These are phyloP conservation scores for Carollia perspicillata DNA, from an alignment of 2,113 vertebrate species.

Conservation along the genomic window DNA sequence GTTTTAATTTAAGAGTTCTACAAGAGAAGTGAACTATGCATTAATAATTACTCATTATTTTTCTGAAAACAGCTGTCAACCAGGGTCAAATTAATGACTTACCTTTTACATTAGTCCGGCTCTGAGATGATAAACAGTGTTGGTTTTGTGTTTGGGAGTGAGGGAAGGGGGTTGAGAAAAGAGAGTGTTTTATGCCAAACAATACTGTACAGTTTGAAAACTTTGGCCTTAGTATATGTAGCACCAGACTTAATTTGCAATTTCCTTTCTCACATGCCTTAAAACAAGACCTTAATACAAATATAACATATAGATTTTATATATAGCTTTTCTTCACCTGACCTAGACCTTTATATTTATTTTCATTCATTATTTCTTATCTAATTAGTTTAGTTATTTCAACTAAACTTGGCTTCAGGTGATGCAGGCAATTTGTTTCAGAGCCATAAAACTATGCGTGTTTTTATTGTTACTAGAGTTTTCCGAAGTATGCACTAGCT, in stretches of 20 bases:
- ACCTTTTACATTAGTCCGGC: background rate
- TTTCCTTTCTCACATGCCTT: constrained; percentile 74
- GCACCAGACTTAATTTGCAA: constrained; percentile 71
- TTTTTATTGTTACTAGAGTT: constrained; percentile 67
- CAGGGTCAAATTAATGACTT: background rate
- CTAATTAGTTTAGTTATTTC: constrained; percentile 77
- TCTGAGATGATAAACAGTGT: background rate
- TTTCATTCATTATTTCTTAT: constrained; percentile 73
- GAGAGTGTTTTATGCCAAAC: background rate
- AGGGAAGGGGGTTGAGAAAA: background rate
- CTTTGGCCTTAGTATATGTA: background rate
- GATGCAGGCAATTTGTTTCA: constrained; percentile 67
- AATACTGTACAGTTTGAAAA: constrained; percentile 31
- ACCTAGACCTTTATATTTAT: constrained; percentile 70
- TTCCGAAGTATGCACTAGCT: constrained; percentile 59
- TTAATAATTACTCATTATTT: constrained; percentile 15
- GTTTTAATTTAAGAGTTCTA: background rate
- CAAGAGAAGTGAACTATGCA: background rate
- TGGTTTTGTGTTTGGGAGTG: background rate
- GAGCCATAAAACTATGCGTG: constrained; percentile 68
- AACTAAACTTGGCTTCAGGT: constrained; percentile 66
- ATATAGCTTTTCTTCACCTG: constrained; percentile 73
- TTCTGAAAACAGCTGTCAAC: constrained; percentile 19
- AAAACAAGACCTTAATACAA: constrained; percentile 67
- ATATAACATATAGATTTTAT: constrained; percentile 65